Base-by-base conservation (phyloP, 2,888 invertebrate species). In the Trichopria drosophilae region DNA sequence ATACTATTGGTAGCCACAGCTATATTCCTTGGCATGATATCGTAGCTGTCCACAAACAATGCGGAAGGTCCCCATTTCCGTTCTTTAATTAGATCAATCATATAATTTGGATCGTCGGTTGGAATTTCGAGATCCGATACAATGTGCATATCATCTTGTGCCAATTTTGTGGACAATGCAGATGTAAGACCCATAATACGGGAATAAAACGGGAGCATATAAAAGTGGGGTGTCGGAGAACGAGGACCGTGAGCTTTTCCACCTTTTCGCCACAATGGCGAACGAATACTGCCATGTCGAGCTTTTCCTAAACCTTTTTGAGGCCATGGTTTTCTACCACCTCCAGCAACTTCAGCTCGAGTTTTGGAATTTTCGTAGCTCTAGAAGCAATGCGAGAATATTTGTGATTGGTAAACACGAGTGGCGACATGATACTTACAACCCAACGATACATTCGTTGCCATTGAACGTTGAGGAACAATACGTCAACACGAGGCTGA, bases 11-110 rank as follows among this genome's bases (percentile, higher is more conserved):
- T 84, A 2, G 97, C 96, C 23, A 84, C 77, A 34, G 90, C 85
- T 57, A 98, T 89, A 71, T 97, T 97, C 56, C 84, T 80, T 1
- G 97, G 91, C 80, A 93, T 90, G 40, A 88, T 79, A 68, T 97
- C 96, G 32, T 84, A 92, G 87, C 87, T 88, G 76, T 98, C 94
- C 43, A 98, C 82, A 77, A 99, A 87, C 1, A 99, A 79, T 9
- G 95, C 93, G 7, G 97, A 94, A 28, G 93, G 90, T 9, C 99
- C 99, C 99, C 99, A 99, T 71, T 88, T 87, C 60, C 98, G 82
- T 32, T 84, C 81, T 62, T 89, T 87, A 22, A 91, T 84, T 41
- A 99, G 77, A 61, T 93, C 87, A 61, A 84, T 79, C 6, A 99
- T 76, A 70, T 84, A 96, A 65, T 84, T 78, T 0, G 87, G 80